These are phyloP conservation scores for Zoroaster sp. DNA, from an alignment of 53 echinoderm and acorn worm species.

Conservation along the genomic window DNA sequence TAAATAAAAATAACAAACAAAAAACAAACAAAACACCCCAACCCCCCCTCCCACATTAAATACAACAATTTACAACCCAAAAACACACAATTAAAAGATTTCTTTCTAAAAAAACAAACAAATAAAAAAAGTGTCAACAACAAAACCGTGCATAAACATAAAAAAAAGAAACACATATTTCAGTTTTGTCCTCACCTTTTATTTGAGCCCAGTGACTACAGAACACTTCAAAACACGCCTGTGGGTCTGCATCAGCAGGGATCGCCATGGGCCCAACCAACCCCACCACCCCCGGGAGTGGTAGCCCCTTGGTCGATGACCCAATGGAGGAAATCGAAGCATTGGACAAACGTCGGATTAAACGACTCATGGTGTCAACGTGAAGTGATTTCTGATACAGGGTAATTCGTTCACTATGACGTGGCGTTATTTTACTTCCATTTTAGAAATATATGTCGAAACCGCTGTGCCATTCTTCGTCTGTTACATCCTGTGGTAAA, in stretches of 20 bases:
- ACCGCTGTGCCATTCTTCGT: neutral
- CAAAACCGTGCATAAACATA: neutral
- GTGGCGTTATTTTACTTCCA: constrained; percentile 25
- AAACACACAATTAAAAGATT: no score
- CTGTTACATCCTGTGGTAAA: neutral
- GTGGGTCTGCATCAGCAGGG: constrained; percentile 26
- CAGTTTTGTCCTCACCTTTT: constrained; percentile 3
- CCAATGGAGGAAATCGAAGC: constrained; percentile 14
- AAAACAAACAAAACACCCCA: no score
- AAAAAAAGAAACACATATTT: no score
- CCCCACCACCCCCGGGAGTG: constrained; percentile 24
- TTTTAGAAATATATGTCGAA: neutral
- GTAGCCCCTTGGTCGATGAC: constrained; percentile 5
- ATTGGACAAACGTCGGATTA: constrained; percentile 29
- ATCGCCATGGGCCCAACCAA: constrained; percentile 37
- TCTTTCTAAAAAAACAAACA: neutral
- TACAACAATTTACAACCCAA: no score
- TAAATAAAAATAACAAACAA: no score
- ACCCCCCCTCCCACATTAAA: no score
- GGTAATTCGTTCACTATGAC: neutral
- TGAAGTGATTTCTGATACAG: neutral
- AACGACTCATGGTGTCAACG: constrained; percentile 31
- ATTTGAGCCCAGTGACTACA: constrained; percentile 91
- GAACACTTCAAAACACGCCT: constrained; percentile 88
- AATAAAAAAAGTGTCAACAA: neutral